phyloP scores from a whole-genome alignment of 1,140 invertebrate species.

The Diabrotica undecimpunctata region DNA sequence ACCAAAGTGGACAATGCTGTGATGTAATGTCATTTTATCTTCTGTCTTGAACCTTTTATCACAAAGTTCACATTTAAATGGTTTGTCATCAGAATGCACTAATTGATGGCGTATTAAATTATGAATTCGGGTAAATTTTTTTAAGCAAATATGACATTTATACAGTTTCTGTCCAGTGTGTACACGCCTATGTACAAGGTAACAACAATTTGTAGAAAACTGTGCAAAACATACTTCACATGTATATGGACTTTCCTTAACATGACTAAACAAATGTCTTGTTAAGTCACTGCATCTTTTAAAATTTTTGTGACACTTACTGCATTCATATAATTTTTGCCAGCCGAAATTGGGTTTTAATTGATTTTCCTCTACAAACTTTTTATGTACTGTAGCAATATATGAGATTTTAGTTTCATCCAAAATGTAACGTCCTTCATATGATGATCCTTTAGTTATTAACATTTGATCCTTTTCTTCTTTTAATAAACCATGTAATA shows the following conservation, averaged over 20 bases:
- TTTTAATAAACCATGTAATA: no score
- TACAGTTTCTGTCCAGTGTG: slow-evolving; percentile 24
- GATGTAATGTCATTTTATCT: background rate
- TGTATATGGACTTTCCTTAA: slow-evolving; percentile 71
- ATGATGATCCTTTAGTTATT: no score
- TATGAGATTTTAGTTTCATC: no score
- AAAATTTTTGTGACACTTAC: background rate
- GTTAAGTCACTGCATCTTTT: background rate
- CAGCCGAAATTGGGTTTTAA: no score
- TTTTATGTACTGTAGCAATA: no score
- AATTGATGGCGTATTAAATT: background rate
- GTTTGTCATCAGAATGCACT: slow-evolving; percentile 6
- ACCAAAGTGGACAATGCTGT: no score
- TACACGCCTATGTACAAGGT: background rate
- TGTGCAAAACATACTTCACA: slow-evolving; percentile 69
- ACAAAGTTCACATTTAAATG: slow-evolving; percentile 4
- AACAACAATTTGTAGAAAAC: slow-evolving; percentile 58
- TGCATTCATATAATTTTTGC: slow-evolving; percentile 5
- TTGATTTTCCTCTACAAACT: no score
- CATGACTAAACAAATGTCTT: slow-evolving; percentile 63
- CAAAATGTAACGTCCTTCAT: no score
- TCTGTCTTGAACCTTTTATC: background rate
- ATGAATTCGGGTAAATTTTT: background rate
- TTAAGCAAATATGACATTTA: slow-evolving; percentile 62
- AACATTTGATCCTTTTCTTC: no score